Evolutionary conservation across 2,888 invertebrate genomes (phyloP), one percentile per base, ranked within the genome.

Genomic region (Chrysomela aeneicollis): DNA sequence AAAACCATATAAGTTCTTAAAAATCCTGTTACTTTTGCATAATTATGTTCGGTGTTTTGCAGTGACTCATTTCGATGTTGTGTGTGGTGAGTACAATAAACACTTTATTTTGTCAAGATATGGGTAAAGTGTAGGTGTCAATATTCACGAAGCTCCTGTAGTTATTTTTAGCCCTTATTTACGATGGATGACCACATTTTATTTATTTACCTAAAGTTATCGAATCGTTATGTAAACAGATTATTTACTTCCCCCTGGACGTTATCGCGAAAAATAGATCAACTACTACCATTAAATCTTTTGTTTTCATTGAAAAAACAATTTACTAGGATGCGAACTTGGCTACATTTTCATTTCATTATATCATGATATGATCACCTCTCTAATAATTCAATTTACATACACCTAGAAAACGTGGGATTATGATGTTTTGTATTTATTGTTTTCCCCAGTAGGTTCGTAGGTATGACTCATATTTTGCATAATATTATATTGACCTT

Each of bases 81-180:
- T 61, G 54, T 63, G 46, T 62, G 68, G 74, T 73, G 59, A 72
- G 72, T 70, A 51, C 42, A 51, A 47, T 37, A 52, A 54, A 50
- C 30, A 54, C 17, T 46, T 42, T 57, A 42, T 46, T 68, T 61
- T 53, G 47, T 58, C 58, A 18, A 54, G 17, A 17, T 30, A 54
- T 60, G 42, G 54, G 35, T 51, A 18, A 50, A 63, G 69, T 72
- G 75, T 75, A 73, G 76, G 76, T 76, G 76, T 76, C 69, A 67
- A 63, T 61, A 47, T 52, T 76, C 69, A 67, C 63, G 63, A 47
- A 58, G 53, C 59, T 49, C 49, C 61, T 70, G 65, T 62, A 67
- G 42, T 73, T 74, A 75, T 75, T 73, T 75, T 73, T 76, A 75
- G 74, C 62, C 64, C 60, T 19, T 70, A 73, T 74, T 72, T 73